Evolutionary conservation across 2,888 invertebrate species (phyloP).

Genomic region (Meiosimyza platycephala): DNA sequence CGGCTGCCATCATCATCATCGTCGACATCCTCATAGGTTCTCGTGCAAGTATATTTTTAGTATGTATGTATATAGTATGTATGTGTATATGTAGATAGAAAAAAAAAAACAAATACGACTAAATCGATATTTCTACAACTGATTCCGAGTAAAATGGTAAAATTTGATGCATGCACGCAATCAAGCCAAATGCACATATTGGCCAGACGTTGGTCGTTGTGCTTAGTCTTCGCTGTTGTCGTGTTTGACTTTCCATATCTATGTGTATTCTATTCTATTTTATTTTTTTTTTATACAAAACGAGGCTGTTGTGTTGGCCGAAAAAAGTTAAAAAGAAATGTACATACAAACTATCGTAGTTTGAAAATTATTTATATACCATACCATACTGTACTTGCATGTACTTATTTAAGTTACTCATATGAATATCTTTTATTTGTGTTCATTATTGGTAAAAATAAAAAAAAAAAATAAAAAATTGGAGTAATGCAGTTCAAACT

Average conservation of each 20-base stretch:
- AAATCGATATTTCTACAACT: constrained; percentile 9
- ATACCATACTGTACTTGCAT: too few relatives aligned
- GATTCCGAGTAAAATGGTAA: neutral
- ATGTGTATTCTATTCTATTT: neutral
- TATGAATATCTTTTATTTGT: too few relatives aligned
- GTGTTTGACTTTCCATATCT: neutral
- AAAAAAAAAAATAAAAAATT: neutral
- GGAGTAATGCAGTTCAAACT: constrained; percentile 10
- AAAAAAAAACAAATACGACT: neutral
- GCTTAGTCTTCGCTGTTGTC: neutral
- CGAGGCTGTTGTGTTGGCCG: neutral
- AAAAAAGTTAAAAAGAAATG: too few relatives aligned
- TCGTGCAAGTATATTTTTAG: neutral
- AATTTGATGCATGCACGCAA: too few relatives aligned
- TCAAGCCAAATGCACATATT: too few relatives aligned
- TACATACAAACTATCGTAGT: too few relatives aligned
- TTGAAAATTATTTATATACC: too few relatives aligned
- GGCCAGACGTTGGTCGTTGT: constrained; percentile 1
- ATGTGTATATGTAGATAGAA: neutral
- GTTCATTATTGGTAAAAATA: too few relatives aligned
- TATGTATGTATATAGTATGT: neutral
- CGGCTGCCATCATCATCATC: neutral
- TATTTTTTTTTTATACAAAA: neutral
- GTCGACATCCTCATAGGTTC: too few relatives aligned
- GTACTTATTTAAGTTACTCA: too few relatives aligned